These are phyloP conservation scores for Scomber japonicus DNA, from an alignment of 2,113 vertebrate species.

Conservation along the genomic window DNA sequence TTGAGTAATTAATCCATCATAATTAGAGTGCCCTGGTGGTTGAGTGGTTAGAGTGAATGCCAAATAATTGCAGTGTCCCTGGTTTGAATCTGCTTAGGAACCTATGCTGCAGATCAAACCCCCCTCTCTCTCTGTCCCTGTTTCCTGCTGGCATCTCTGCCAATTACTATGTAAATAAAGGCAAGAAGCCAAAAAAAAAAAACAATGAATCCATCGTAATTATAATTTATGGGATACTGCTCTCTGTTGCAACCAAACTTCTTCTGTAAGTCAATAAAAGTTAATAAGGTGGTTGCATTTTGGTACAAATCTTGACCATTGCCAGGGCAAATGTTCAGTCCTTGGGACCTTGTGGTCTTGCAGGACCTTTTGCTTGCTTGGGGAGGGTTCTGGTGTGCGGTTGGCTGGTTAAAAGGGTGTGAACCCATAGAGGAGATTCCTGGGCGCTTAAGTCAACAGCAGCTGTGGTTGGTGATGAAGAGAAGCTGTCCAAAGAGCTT, in stretches of 20 bases:
- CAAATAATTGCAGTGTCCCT: too few species aligned
- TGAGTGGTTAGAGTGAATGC: too few species aligned
- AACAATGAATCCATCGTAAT: not conserved
- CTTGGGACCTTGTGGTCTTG: slow-evolving; percentile 38
- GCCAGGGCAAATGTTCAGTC: slow-evolving; percentile 34
- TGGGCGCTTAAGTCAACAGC: slow-evolving; percentile 78
- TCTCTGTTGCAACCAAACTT: not conserved
- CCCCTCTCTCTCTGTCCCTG: too few species aligned
- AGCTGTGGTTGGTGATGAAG: slow-evolving; percentile 79
- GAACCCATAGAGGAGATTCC: slow-evolving; percentile 76
- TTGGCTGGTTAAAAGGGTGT: slow-evolving; percentile 70
- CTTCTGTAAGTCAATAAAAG: not conserved
- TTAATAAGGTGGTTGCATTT: not conserved
- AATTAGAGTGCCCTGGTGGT: too few species aligned
- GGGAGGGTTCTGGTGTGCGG: slow-evolving; percentile 41
- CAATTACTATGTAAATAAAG: too few species aligned
- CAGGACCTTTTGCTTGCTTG: slow-evolving; percentile 24
- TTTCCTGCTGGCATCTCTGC: too few species aligned
- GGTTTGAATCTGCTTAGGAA: too few species aligned
- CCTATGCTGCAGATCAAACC: too few species aligned
- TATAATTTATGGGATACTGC: not conserved
- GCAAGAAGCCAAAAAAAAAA: too few species aligned
- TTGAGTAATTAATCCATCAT: not conserved
- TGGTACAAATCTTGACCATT: not conserved
- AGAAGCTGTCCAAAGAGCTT: slow-evolving; percentile 73